Conservation (phyloP, 2,888 invertebrate genomes). For the Troides oblongomaculatus region DNA sequence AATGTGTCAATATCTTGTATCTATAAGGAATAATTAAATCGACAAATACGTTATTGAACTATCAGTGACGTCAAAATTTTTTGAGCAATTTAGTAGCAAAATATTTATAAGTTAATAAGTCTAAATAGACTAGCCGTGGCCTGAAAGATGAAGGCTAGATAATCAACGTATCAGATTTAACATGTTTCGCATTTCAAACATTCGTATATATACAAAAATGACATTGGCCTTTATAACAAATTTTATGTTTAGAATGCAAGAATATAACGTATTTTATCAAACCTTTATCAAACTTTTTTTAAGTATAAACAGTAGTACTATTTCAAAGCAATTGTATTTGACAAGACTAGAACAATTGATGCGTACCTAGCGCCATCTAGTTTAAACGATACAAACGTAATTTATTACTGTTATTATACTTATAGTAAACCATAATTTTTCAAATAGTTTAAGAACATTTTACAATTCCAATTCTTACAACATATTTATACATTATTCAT, state of each 20-base stretch:
- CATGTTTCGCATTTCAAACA: conserved; percentile 14
- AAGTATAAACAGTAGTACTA: not conserved
- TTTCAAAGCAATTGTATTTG: not conserved
- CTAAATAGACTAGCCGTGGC: not conserved
- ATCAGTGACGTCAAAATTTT: too few species aligned
- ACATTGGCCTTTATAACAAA: conserved; percentile 18
- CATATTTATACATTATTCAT: too few species aligned
- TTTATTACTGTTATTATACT: not conserved
- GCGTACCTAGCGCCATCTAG: conserved; percentile 15
- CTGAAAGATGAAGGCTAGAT: conserved; percentile 19
- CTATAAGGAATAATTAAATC: not conserved
- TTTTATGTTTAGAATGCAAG: not conserved
- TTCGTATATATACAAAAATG: conserved; percentile 11
- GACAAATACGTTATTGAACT: too few species aligned
- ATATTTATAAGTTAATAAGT: not conserved
- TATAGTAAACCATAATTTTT: too few species aligned
- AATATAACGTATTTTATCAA: not conserved
- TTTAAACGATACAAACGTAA: not conserved
- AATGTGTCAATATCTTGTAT: not conserved
- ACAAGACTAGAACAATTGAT: not conserved
- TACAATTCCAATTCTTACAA: too few species aligned
- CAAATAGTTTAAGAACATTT: too few species aligned
- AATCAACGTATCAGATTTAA: conserved; percentile 7
- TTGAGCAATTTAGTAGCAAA: not conserved
- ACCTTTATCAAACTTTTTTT: too few species aligned